Conservation (phyloP, 1,140 invertebrate species). For the Sycophila sp. region DNA sequence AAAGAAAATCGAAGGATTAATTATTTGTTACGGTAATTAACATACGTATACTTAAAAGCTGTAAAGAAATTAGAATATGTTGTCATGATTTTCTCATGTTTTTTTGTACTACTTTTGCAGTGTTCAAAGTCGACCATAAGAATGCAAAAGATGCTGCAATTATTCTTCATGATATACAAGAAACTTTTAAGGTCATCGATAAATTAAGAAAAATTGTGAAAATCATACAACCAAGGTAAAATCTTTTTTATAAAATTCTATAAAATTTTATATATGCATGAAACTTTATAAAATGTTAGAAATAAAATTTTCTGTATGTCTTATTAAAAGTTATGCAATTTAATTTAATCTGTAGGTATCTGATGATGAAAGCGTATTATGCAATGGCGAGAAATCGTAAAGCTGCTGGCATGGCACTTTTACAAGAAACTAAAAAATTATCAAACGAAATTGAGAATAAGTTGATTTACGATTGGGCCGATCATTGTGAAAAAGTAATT, state of each 20-base stretch:
- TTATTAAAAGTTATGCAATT: constrained; percentile 3
- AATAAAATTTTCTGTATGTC: too few species aligned
- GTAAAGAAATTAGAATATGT: background rate
- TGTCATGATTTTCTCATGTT: background rate
- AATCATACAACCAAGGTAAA: constrained; percentile 54
- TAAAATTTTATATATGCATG: background rate
- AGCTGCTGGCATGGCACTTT: constrained; percentile 43
- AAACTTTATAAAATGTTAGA: too few species aligned
- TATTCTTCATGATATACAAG: constrained; percentile 46
- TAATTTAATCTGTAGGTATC: constrained; percentile 48
- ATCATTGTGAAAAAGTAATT: constrained; percentile 57
- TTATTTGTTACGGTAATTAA: constrained; percentile 61
- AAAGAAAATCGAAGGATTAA: constrained; percentile 56
- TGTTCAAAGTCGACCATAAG: constrained; percentile 51
- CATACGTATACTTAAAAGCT: constrained; percentile 8
- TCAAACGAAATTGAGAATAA: constrained; percentile 46
- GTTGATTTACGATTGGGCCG: constrained; percentile 53
- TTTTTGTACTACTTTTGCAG: constrained; percentile 42
- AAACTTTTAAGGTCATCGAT: constrained; percentile 47
- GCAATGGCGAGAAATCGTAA: constrained; percentile 49
- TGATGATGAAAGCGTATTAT: constrained; percentile 57
- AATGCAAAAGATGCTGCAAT: constrained; percentile 42
- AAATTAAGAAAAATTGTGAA: constrained; percentile 48
- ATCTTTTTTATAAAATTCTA: background rate
- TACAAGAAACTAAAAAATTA: constrained; percentile 46